Percentiles rank a stretch among this genome's conserved stretches.
phyloP scores from a whole-genome alignment of 2,113 vertebrate genomes.

The Tautogolabrus adspersus region DNA sequence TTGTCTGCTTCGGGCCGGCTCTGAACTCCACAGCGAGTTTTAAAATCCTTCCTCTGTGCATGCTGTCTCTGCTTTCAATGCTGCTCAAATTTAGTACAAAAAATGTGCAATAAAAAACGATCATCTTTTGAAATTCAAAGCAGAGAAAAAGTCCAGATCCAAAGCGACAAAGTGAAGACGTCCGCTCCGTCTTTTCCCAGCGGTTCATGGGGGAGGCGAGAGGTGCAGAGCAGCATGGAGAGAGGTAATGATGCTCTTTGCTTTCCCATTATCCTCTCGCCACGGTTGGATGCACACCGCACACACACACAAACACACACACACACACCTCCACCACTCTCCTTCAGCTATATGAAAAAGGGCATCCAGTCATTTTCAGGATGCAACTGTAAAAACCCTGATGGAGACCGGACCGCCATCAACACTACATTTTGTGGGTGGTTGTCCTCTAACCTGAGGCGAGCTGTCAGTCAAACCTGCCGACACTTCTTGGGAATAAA shows the following conservation, averaged over 20 bases:
- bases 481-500: neutral
- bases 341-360: constrained; percentile 30
- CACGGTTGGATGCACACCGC: constrained; percentile 70
- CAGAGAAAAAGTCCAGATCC: constrained; percentile 33
- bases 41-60: neutral
- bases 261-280: constrained; percentile 81
- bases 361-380: constrained; percentile 24
- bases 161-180: neutral
- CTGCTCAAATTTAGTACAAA: neutral
- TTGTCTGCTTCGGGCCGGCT: neutral
- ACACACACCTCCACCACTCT: constrained; percentile 11
- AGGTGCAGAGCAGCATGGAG: constrained; percentile 49
- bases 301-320: constrained; percentile 7
- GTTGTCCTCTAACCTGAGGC: constrained; percentile 33
- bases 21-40: neutral
- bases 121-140: neutral
- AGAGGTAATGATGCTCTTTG: constrained; percentile 83
- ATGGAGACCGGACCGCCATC: neutral
- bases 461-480: constrained; percentile 52
- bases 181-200: constrained; percentile 64
- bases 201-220: constrained; percentile 15
- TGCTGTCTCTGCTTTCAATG: constrained; percentile 1
- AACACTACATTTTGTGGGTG: neutral
- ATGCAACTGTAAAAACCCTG: constrained; percentile 5
- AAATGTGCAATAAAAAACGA: neutral